phyloP scores from a whole-genome alignment of 2,113 vertebrate genomes.

The Tauraco erythrolophus region DNA sequence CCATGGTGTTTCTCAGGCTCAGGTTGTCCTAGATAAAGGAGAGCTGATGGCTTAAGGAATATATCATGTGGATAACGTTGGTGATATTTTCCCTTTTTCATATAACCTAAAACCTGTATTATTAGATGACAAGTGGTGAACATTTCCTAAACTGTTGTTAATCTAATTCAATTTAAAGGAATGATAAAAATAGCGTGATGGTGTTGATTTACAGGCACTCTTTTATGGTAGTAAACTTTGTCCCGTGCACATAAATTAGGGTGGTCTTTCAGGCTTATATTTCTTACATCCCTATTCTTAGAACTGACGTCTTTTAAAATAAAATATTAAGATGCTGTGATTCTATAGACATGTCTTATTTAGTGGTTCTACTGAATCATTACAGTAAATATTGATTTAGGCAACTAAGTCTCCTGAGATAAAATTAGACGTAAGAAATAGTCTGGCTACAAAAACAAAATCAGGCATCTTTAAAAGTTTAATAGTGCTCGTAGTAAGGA shows the following conservation, averaged over 20 bases:
- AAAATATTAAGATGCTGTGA: neutral
- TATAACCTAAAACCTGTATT: neutral
- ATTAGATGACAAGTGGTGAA: neutral
- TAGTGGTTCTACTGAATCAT: neutral
- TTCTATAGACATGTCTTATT: neutral
- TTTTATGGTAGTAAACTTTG: neutral
- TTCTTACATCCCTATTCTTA: neutral
- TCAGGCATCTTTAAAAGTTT: neutral
- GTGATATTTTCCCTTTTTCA: neutral
- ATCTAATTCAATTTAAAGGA: neutral
- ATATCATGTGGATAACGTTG: neutral
- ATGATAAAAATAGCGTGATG: neutral
- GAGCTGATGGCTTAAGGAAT: neutral
- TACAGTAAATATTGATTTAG: slow-evolving; percentile 13
- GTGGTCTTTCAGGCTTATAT: neutral
- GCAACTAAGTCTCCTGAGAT: neutral
- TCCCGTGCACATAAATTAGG: neutral
- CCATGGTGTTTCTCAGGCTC: neutral
- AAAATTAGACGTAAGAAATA: neutral
- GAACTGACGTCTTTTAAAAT: neutral
- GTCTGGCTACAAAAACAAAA: neutral
- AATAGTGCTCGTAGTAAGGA: neutral
- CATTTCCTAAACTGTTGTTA: neutral
- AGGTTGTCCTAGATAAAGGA: neutral
- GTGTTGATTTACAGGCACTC: neutral